phyloP scores from a whole-genome alignment of 2,113 vertebrate genomes.

The Ageneiosus marmoratus region DNA sequence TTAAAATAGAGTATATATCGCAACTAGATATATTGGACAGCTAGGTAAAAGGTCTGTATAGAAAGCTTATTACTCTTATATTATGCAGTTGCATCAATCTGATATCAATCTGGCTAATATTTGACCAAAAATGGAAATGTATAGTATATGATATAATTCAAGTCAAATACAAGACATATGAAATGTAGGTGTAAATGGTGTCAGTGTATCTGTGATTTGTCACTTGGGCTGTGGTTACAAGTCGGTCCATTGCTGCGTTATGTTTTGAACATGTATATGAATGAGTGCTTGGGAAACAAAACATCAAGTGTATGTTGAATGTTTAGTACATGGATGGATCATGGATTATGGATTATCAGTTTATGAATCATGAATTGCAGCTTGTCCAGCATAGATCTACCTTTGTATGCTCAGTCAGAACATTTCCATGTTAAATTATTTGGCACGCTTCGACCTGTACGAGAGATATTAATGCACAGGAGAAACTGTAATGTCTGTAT shows the following conservation, averaged over 20 bases:
- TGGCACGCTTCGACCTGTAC: conserved; percentile 36
- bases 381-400: conserved; percentile 27
- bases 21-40: background rate
- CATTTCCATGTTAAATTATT: conserved; percentile 28
- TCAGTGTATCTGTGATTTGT: conserved; percentile 23
- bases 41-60: too few relatives aligned
- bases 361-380: conserved; percentile 26
- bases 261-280: conserved; percentile 14
- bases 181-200: background rate
- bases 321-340: conserved; percentile 22
- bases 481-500: conserved; percentile 27
- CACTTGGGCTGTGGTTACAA: conserved; percentile 22
- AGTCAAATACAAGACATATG: background rate
- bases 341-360: conserved; percentile 40
- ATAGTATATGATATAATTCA: too few relatives aligned
- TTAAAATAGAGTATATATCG: background rate
- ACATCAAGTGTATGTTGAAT: conserved; percentile 44
- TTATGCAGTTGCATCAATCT: background rate
- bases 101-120: background rate
- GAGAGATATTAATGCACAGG: conserved; percentile 14
- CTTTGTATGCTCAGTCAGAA: conserved; percentile 43
- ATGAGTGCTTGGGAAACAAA: background rate
- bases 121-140: background rate
- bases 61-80: background rate
- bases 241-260: conserved; percentile 29